Evolutionary conservation across 2,888 invertebrate genomes (phyloP).

Genomic region (Helicoverpa assulta): DNA sequence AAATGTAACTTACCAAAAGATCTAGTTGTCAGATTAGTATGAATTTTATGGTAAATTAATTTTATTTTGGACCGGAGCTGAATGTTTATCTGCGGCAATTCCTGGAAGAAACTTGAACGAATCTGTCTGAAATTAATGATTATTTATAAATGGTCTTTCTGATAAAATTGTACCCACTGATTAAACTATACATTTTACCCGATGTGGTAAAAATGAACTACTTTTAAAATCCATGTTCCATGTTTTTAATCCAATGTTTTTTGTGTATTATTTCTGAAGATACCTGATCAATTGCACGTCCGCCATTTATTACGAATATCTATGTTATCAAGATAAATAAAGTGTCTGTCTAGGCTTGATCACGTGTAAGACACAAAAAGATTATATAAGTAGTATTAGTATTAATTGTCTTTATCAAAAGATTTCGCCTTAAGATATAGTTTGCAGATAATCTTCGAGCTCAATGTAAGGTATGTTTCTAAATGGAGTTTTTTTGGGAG

Average conservation of each 20-base stretch:
- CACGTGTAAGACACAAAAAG: not conserved
- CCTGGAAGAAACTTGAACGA: constrained; percentile 2
- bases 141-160: not conserved
- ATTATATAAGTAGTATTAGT: too few relatives aligned
- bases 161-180: not conserved
- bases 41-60: constrained; percentile 52
- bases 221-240: too few relatives aligned
- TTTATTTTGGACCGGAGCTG: constrained; percentile 28
- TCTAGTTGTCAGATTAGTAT: constrained; percentile 59
- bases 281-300: not conserved
- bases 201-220: too few relatives aligned
- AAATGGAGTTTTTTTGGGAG: too few relatives aligned
- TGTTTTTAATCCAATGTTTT: too few relatives aligned
- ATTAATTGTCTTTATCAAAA: not conserved
- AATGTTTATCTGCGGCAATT: constrained; percentile 18
- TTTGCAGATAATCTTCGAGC: not conserved
- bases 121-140: not conserved
- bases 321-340: not conserved
- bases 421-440: not conserved
- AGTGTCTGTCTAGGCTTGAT: not conserved
- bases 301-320: not conserved
- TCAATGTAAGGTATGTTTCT: too few relatives aligned
- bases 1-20: constrained; percentile 57
- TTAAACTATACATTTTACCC: not conserved
- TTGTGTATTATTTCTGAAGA: not conserved